Conservation (phyloP, 2,888 invertebrate genomes). For the Dryocosmus kuriphilus region DNA sequence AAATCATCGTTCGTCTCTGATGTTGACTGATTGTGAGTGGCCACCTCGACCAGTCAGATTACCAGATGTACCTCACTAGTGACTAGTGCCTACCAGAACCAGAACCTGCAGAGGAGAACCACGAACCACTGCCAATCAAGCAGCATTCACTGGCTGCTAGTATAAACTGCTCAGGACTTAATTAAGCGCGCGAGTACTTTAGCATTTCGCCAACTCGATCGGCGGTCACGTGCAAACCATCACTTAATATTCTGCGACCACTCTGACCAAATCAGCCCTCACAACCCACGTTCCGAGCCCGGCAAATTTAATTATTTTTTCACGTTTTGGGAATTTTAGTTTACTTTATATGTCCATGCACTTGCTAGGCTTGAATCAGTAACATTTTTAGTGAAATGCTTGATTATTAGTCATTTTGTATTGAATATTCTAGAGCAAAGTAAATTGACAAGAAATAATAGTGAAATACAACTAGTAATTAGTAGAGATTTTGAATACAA, state of each 20-base stretch:
- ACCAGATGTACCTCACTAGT: conserved; percentile 33
- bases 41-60: conserved; percentile 55
- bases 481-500: too few species aligned
- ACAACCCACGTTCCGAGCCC: too few species aligned
- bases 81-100: not conserved
- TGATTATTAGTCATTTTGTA: too few species aligned
- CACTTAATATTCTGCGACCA: conserved; percentile 11
- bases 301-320: too few species aligned
- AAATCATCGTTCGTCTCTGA: conserved; percentile 69
- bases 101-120: conserved; percentile 13
- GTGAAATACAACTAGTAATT: too few species aligned
- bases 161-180: conserved; percentile 67
- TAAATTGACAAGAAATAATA: too few species aligned
- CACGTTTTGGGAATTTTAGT: not conserved
- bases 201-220: conserved; percentile 47
- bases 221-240: conserved; percentile 27
- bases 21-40: conserved; percentile 73
- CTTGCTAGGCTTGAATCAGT: too few species aligned
- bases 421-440: too few species aligned
- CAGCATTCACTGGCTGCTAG: conserved; percentile 64
- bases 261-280: not conserved
- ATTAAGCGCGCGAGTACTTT: conserved; percentile 65
- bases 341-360: too few species aligned
- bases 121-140: conserved; percentile 63
- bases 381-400: too few species aligned